These are phyloP conservation scores for Andinoacara biseriatus DNA, from an alignment of 2,113 vertebrate genomes.

Conservation along the genomic window DNA sequence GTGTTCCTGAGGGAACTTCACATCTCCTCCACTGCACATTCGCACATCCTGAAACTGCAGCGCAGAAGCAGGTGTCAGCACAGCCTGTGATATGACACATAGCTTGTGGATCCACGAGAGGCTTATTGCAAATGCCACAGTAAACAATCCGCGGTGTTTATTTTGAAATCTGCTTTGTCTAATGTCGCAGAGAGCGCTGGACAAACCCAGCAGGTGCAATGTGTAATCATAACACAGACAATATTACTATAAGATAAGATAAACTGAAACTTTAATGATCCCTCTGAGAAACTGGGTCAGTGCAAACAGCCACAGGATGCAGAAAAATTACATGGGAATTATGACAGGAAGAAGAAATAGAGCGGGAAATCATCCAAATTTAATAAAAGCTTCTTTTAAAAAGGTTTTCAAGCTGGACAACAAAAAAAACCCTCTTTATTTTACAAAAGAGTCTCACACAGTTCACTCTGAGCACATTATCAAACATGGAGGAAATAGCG, in stretches of 20 bases:
- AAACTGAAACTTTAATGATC: constrained; percentile 17
- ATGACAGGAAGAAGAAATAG: neutral
- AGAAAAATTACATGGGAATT: neutral
- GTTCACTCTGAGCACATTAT: neutral
- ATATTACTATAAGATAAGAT: constrained; percentile 51
- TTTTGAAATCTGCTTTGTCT: constrained; percentile 16
- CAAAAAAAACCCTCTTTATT: neutral
- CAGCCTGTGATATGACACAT: neutral
- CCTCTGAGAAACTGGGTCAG: constrained; percentile 32
- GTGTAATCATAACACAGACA: constrained; percentile 49
- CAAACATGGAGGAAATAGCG: neutral
- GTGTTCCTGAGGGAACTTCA: constrained; percentile 9
- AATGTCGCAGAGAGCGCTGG: neutral
- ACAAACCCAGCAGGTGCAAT: constrained; percentile 26
- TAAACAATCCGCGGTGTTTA: neutral
- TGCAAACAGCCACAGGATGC: neutral
- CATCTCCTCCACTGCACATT: constrained; percentile 9
- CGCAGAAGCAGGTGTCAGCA: neutral
- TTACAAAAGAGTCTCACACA: neutral
- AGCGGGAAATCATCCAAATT: neutral
- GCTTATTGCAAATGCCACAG: neutral
- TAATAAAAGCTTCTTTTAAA: fast-evolving
- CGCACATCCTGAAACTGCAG: constrained; percentile 42
- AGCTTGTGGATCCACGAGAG: neutral
- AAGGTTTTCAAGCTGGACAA: neutral